Percentiles rank a stretch among this genome's conserved stretches.
Evolutionary conservation across 1,140 invertebrate species (phyloP).

Genomic region (Meloidogyne exigua): DNA sequence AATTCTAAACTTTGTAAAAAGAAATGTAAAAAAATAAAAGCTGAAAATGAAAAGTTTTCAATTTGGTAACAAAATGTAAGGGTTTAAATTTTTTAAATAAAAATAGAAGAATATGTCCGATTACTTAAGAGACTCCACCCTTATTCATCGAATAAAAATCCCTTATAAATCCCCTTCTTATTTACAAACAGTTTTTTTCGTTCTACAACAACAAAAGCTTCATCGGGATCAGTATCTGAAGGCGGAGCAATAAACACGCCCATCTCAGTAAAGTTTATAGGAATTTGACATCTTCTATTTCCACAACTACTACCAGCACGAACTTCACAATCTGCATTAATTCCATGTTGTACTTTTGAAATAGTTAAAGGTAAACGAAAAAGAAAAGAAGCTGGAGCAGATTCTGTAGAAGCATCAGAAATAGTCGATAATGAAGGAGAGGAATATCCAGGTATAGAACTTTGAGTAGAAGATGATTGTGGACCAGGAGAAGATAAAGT

Average conservation of each 20-base stretch:
- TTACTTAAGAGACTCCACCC: no score
- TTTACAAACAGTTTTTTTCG: background rate
- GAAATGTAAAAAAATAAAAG: background rate
- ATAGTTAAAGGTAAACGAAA: slow-evolving; percentile 20
- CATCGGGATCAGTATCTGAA: slow-evolving; percentile 38
- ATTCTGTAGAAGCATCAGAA: background rate
- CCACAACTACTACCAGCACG: slow-evolving; percentile 8
- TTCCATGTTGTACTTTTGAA: background rate
- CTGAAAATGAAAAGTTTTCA: background rate
- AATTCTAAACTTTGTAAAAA: background rate
- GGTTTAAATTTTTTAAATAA: background rate
- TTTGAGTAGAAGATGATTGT: background rate
- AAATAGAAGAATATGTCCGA: slow-evolving; percentile 1
- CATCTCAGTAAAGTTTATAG: slow-evolving; percentile 33
- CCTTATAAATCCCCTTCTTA: background rate
- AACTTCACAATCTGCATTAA: slow-evolving; percentile 12
- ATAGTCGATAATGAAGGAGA: background rate
- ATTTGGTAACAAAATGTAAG: slow-evolving; percentile 13
- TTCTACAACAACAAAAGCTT: slow-evolving; percentile 36
- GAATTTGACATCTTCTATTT: slow-evolving; percentile 12
- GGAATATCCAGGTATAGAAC: background rate
- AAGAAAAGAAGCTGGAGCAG: background rate
- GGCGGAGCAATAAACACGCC: slow-evolving; percentile 40
- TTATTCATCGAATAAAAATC: no score
- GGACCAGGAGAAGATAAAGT: background rate